Evolutionary conservation across 2,888 invertebrate genomes (phyloP), one percentile per base, ranked within the genome.

Genomic region (Trichopoda pennipes): DNA sequence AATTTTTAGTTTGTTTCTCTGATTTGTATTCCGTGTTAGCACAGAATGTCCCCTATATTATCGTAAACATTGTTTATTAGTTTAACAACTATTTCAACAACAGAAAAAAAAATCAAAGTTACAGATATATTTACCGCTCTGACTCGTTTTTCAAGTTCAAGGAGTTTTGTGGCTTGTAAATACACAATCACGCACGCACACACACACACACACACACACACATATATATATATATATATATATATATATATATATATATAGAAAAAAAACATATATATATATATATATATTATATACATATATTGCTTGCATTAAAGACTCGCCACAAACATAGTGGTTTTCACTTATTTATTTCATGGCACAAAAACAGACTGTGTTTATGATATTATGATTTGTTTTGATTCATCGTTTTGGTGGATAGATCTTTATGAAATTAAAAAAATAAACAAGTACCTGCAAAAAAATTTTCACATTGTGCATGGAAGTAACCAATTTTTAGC

Each of bases 101-200:
- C 42, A 42, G 32, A 28, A 21, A 35, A 58, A 17, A n/a, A 14
- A 44, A 58, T 69, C 63, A 73, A 76, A 75, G 79, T 76, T 72
- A 61, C 79, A 61, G 53, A 75, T 72, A 76, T 82, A 70, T 81
- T 75, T n/a, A 69, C 38, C 69, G 21, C 63, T 72, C 69, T 55
- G 77, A 84, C 84, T 84, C 61, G 85, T 83, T 84, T 84, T 80
- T 80, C 85, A 83, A 85, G 85, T 85, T 84, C 85, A 85, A 85
- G 85, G 85, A 84, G 83, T 61, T 68, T 55, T 75, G 78, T 76
- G 63, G 58, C 16, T 69, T 73, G 28, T 28, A 28, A 1, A 28
- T 1, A 28, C 8, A 28, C 4, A 28, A 7, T 28, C 28, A 28
- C 8, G 8, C 7, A 28, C 8, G 1, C 8, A 28, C 8, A 4